Evolutionary conservation across 1,140 invertebrate genomes (phyloP).

Genomic region (Manduca sexta): DNA sequence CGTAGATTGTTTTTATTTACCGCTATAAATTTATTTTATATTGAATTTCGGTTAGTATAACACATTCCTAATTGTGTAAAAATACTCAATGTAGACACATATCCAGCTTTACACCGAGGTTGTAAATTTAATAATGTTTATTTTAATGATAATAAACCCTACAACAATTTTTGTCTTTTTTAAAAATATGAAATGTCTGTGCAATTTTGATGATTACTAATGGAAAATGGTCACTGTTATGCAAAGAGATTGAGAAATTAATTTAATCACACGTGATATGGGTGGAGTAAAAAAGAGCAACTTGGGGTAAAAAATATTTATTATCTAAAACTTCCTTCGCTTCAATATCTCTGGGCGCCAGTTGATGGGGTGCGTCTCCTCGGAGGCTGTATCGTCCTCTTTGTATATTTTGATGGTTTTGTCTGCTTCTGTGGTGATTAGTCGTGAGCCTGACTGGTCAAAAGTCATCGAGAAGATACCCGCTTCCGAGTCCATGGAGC

Average conservation of each 20-base stretch:
- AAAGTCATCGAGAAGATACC: constrained; percentile 97
- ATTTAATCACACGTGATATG: no score
- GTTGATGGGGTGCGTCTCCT: constrained; percentile 97
- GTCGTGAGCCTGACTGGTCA: constrained; percentile 93
- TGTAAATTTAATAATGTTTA: constrained; percentile 8
- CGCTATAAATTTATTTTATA: no score
- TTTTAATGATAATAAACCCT: constrained; percentile 9
- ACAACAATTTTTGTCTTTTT: no score
- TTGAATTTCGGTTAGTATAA: no score
- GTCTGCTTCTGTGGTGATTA: constrained; percentile 98
- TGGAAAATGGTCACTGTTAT: no score
- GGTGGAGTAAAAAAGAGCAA: constrained; percentile 5
- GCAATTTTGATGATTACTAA: no score
- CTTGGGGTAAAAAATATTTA: constrained; percentile 6
- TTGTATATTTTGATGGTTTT: constrained; percentile 99
- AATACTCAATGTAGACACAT: constrained; percentile 4
- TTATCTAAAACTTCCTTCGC: constrained; percentile 84
- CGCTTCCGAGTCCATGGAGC: constrained; percentile 99
- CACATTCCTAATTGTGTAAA: no score
- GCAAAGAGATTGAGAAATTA: no score
- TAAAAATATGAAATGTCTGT: no score
- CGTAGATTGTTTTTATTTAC: no score
- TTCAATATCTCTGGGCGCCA: constrained; percentile 97
- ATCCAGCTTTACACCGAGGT: constrained; percentile 7
- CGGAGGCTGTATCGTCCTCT: constrained; percentile 96